phyloP scores from a whole-genome alignment of 2,888 invertebrate species.

The Bruchidius siliquastri region DNA sequence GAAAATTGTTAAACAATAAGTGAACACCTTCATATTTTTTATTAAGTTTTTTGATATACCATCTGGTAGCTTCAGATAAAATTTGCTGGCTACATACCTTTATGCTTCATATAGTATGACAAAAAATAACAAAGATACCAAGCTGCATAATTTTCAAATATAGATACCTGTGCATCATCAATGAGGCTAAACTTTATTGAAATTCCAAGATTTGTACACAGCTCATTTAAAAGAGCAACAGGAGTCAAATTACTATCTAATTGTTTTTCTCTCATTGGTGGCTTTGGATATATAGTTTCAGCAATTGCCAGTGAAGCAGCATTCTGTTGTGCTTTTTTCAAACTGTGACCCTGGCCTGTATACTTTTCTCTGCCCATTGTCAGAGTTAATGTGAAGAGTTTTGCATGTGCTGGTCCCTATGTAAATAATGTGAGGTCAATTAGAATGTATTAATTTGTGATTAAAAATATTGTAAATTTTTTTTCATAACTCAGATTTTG shows the following conservation, averaged over 20 bases:
- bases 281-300: slow-evolving; percentile 33
- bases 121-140: too few species aligned
- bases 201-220: slow-evolving; percentile 36
- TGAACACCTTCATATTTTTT: too few species aligned
- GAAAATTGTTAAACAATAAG: background rate
- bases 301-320: slow-evolving; percentile 34
- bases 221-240: slow-evolving; percentile 38
- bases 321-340: slow-evolving; percentile 36
- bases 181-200: slow-evolving; percentile 31
- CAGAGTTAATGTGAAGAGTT: slow-evolving; percentile 32
- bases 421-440: too few species aligned
- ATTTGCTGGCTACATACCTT: too few species aligned
- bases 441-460: background rate
- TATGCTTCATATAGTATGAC: too few species aligned
- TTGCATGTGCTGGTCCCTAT: slow-evolving; percentile 38
- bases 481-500: too few species aligned
- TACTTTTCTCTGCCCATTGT: slow-evolving; percentile 37
- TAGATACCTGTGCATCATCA: slow-evolving; percentile 19
- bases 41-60: too few species aligned
- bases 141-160: background rate
- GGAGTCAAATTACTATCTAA: slow-evolving; percentile 30
- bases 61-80: too few species aligned
- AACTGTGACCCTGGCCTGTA: slow-evolving; percentile 28
- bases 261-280: slow-evolving; percentile 26
- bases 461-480: background rate